Evolutionary conservation across 2,797 vertebrate genomes (phyloP).

Genomic region (Sparidentex hasta): DNA sequence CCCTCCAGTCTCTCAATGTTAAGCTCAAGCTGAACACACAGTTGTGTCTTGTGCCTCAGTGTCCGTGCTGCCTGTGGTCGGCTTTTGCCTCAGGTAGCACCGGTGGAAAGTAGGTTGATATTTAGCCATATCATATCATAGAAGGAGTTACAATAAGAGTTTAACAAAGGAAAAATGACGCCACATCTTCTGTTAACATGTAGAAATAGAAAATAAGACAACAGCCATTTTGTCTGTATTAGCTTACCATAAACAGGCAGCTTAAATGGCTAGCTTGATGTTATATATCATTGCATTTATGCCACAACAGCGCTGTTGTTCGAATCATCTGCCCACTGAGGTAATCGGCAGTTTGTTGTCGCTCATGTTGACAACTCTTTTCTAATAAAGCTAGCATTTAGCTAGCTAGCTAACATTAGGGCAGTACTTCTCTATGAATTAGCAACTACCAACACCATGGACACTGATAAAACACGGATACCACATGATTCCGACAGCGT

Average conservation of each 20-base stretch:
- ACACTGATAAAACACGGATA: too few species aligned
- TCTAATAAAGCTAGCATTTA: too few species aligned
- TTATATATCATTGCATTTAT: background rate
- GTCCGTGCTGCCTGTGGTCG: background rate
- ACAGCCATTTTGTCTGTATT: background rate
- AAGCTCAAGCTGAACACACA: background rate
- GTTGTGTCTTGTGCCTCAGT: background rate
- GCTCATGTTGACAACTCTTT: too few species aligned
- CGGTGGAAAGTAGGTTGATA: background rate
- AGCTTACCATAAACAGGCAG: too few species aligned
- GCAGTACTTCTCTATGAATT: too few species aligned
- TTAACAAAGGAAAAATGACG: background rate
- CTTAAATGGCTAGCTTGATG: background rate
- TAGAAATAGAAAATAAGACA: background rate
- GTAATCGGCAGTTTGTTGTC: too few species aligned
- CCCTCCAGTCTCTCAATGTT: background rate
- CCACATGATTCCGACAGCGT: too few species aligned
- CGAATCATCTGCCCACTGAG: too few species aligned
- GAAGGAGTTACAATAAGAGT: background rate
- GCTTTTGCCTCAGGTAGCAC: background rate
- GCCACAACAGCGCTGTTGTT: too few species aligned
- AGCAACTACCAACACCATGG: too few species aligned
- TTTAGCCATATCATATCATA: background rate
- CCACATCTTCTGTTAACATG: background rate
- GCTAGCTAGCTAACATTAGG: too few species aligned